Conservation (phyloP, 2,797 vertebrate species). For the Phoebastria nigripes region DNA sequence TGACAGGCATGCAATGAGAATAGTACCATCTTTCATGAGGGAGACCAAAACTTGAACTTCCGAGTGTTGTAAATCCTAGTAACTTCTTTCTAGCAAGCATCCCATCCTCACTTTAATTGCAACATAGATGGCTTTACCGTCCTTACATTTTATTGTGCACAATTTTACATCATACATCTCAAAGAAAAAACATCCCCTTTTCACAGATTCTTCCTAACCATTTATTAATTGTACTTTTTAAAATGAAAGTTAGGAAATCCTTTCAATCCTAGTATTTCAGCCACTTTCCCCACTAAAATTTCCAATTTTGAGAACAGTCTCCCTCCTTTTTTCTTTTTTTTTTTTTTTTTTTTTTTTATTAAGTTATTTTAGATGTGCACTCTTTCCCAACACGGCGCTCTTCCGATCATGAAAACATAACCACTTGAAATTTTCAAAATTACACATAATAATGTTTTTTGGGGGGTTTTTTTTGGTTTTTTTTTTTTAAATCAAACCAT, state of each 20-base stretch:
- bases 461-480: too few species aligned
- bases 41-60: not conserved
- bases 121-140: not conserved
- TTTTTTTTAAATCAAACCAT: not conserved
- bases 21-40: not conserved
- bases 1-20: not conserved
- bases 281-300: not conserved
- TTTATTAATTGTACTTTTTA: not conserved
- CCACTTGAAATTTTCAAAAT: not conserved
- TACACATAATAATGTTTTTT: not conserved
- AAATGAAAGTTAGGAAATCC: not conserved
- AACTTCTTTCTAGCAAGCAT: not conserved
- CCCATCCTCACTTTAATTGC: not conserved
- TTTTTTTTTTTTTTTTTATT: not conserved
- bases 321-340: not conserved
- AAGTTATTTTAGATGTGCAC: too few species aligned
- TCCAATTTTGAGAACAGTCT: not conserved
- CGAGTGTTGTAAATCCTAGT: not conserved
- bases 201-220: not conserved
- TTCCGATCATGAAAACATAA: not conserved
- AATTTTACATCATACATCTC: not conserved
- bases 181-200: not conserved
- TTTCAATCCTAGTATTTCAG: not conserved
- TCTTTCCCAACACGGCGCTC: too few species aligned
- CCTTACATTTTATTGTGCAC: not conserved